Evolutionary conservation across 2,888 invertebrate species (phyloP), one percentile per base, ranked within the genome.

Genomic region (Aradus depressus): DNA sequence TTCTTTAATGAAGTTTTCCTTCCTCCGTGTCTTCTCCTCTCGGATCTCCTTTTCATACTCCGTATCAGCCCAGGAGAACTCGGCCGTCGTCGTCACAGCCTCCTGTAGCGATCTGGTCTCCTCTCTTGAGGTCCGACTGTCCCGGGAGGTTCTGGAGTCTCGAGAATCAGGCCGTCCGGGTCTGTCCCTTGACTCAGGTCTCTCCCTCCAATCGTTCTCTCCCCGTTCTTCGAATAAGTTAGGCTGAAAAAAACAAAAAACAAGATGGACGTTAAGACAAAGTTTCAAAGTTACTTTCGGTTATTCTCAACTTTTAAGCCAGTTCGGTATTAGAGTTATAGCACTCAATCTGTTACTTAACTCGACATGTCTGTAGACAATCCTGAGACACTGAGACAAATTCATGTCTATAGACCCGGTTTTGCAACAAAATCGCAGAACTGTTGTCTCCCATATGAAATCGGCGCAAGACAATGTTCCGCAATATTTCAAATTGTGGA

Each of bases 161-260:
- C 76, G 69, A 51, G 75, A 76, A 59, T 77, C 77, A 1, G 76
- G 76, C 56, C 75, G 67, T 43, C 76, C 67, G 21, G 74, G 68
- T 55, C 75, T 74, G 61, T 77, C 76, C 3, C 76, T 69, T 53
- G 75, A 75, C 59, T 77, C 77, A 1, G 76, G 75, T 16, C 75
- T 67, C 43, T 74, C 74, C 49, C 62, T 65, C 4, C 69, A 64
- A 21, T 66, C 62, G 2, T 65, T 61, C 42, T 65, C 65, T 35
- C 44, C 51, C n/a, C 38, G 22, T 1, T 47, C 47, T 26, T 47
- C 47, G 38, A 47, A 45, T 23, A 45, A 22, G 19, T 8, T 23
- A 16, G 35, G 12, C 47, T 37, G 21, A 10, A 47, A 44, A 8
- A 28, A 8, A 28, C 28, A 28, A 10, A 10, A 8, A 28, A 10